Conservation (phyloP, 2,113 vertebrate genomes). For the Suncus etruscus region DNA sequence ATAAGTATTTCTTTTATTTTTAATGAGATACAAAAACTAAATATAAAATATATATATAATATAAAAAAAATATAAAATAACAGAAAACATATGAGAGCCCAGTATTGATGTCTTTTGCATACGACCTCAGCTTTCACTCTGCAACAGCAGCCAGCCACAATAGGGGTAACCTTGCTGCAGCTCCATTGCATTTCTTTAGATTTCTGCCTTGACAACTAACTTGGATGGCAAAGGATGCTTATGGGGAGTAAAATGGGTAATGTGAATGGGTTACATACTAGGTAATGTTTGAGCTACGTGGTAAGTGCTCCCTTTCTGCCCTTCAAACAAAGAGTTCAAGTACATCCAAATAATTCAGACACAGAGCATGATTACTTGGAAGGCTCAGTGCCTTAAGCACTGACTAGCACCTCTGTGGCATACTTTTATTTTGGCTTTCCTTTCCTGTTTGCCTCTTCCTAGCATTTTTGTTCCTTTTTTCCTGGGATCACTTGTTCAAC, state of each 20-base stretch:
- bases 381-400: background rate
- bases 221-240: background rate
- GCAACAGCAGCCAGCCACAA: background rate
- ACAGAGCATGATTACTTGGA: background rate
- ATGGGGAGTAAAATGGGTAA: background rate
- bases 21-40: slow-evolving; percentile 28
- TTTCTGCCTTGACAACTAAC: background rate
- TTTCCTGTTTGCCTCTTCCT: background rate
- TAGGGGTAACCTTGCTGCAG: too few relatives aligned
- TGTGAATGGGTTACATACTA: background rate
- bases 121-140: background rate
- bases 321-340: background rate
- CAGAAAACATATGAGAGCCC: background rate
- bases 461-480: background rate
- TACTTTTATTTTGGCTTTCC: background rate
- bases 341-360: background rate
- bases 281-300: background rate
- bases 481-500: background rate
- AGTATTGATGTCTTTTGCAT: background rate
- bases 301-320: slow-evolving; percentile 1
- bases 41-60: too few relatives aligned
- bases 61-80: background rate
- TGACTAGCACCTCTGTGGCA: background rate
- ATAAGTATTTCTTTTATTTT: slow-evolving; percentile 49
- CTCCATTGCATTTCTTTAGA: background rate